Evolutionary conservation across 1,140 invertebrate genomes (phyloP), one percentile per base, ranked within the genome.

Genomic region (Steinernema feltiae): DNA sequence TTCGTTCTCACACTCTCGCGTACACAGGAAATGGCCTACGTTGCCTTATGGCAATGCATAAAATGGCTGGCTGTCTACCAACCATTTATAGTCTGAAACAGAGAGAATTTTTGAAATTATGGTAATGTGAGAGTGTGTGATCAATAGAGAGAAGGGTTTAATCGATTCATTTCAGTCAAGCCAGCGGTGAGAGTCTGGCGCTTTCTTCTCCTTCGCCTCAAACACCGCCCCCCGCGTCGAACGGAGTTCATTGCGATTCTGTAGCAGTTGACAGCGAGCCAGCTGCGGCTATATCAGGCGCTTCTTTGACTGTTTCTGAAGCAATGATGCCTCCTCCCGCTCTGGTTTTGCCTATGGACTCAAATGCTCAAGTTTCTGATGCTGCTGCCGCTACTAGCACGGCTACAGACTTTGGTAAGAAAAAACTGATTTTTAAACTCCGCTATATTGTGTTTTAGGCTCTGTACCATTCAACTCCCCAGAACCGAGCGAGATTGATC

Each of bases 191-290:
- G 15, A 76, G 30, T 35, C 27, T 32, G 24, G 78, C 82, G 30
- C 18, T 81, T 12, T 73, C 74, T 71, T 79, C 82, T 71, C 70
- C 86, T 21, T 78, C 81, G 32, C 82, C 79, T 17, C 82, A 86
- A 12, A 80, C 83, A 30, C 80, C 86, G 30, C 85, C 88, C 75
- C 88, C 89, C 35, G 88, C 89, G 17, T 87, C 88, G 53, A n/a
- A n/a, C n/a, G 87, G 76, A 21, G 84, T 84, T 70, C 87, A 71
- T 76, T 85, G 74, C 88, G 82, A 81, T 73, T 80, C 88, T 76
- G 88, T 88, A 2, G 78, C 84, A 18, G 79, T 81, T 24, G 82
- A 78, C 48, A 72, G 72, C 70, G 70, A 69, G 70, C 75, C 21
- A 74, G 7, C 21, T 21, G 35, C 30, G n/a, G n/a, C n/a, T 27